phyloP scores from a whole-genome alignment of 64 coral and sea anemone species.

The Trachythela sp. region DNA sequence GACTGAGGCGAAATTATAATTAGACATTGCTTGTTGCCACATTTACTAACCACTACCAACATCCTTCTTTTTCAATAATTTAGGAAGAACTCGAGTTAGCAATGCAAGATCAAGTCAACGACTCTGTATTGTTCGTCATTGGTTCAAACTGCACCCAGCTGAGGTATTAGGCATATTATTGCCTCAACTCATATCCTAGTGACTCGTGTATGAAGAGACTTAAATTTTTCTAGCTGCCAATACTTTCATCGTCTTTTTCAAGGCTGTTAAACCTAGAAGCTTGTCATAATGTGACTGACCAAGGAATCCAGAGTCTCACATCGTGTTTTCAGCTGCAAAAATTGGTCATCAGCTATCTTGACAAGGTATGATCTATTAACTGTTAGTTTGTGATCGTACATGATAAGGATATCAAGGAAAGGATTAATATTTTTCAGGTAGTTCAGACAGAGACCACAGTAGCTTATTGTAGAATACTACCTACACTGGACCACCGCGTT shows the following conservation, averaged over 20 bases:
- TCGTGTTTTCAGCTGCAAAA: not conserved
- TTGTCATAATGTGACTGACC: not conserved
- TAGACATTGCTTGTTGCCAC: no score
- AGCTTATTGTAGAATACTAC: no score
- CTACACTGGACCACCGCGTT: no score
- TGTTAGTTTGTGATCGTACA: no score
- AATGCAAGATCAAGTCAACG: not conserved
- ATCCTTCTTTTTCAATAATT: not conserved
- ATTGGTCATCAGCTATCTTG: constrained; percentile 5
- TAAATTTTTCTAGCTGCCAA: no score
- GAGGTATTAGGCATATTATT: not conserved
- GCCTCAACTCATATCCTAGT: no score
- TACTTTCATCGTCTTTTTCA: not conserved
- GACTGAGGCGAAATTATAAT: no score
- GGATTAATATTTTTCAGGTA: no score
- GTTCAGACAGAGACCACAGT: no score
- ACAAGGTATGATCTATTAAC: not conserved
- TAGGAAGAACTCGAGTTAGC: not conserved
- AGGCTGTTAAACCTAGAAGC: not conserved
- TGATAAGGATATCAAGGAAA: no score
- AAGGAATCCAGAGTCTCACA: not conserved
- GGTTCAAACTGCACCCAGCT: not conserved
- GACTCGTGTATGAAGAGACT: no score
- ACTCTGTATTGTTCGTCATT: not conserved
- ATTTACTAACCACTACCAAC: no score